Conservation (phyloP, 1,140 invertebrate genomes). For the Nilaparvata lugens region DNA sequence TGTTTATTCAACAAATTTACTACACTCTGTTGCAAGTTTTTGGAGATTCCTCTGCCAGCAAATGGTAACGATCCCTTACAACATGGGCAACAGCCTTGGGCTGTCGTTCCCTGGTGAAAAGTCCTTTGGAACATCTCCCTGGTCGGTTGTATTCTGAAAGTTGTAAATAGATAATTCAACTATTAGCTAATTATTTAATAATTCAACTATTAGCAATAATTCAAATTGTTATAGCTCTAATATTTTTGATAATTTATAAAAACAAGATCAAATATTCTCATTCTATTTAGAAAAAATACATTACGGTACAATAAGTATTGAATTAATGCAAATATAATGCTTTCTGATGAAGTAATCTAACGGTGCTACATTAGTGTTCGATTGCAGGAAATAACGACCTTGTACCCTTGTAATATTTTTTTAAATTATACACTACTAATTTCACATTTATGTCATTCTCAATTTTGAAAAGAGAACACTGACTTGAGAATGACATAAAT, state of each 20-base stretch:
- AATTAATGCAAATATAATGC: neutral
- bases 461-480: too few relatives aligned
- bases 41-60: slow-evolving; percentile 7
- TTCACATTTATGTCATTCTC: too few relatives aligned
- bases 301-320: neutral
- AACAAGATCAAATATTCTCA: neutral
- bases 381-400: too few relatives aligned
- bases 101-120: slow-evolving; percentile 52
- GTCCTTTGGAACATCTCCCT: slow-evolving; percentile 51
- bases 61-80: slow-evolving; percentile 37
- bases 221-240: neutral
- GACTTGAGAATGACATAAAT: too few relatives aligned
- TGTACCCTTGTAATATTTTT: too few relatives aligned
- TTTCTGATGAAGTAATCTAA: too few relatives aligned
- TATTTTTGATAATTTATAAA: neutral
- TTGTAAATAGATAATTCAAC: slow-evolving; percentile 11
- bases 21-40: neutral
- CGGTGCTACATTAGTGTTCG: too few relatives aligned
- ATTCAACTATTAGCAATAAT: neutral
- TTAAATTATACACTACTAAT: too few relatives aligned
- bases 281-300: neutral
- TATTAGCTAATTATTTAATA: neutral
- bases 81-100: slow-evolving; percentile 50
- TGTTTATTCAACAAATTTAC: too few relatives aligned
- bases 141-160: slow-evolving; percentile 44